phyloP scores from a whole-genome alignment of 2,113 vertebrate genomes.

The Tragelaphus buxtoni region DNA sequence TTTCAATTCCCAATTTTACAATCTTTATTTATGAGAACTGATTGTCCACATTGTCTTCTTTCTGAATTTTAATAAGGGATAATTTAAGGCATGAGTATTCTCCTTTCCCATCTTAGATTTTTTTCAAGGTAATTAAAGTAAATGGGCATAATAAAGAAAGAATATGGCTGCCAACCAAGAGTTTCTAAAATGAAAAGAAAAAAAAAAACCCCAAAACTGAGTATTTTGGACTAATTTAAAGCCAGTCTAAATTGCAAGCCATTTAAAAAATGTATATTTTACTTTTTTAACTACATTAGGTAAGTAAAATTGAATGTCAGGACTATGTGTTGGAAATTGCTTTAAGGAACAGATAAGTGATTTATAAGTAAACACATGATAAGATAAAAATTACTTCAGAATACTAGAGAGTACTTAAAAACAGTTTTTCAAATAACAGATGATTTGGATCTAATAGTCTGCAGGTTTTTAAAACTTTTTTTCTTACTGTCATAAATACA shows the following conservation, averaged over 20 bases:
- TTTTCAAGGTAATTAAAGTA: too few species aligned
- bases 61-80: too few species aligned
- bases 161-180: slow-evolving; percentile 19
- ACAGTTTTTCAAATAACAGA: not conserved
- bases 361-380: not conserved
- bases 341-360: not conserved
- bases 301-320: not conserved
- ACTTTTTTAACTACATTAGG: not conserved
- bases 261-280: not conserved
- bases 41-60: too few species aligned
- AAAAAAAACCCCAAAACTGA: not conserved
- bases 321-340: not conserved
- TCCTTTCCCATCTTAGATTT: too few species aligned
- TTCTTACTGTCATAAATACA: not conserved
- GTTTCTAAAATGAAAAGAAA: slow-evolving; percentile 25
- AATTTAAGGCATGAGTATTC: too few species aligned
- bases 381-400: not conserved
- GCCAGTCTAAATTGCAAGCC: not conserved
- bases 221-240: not conserved
- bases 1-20: too few species aligned
- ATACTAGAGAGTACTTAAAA: not conserved
- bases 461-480: not conserved
- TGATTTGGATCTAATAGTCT: not conserved
- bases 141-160: slow-evolving; percentile 46
- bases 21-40: too few species aligned